Conservation (phyloP, 2,113 vertebrate genomes). For the Cephalopterus ornatus region DNA sequence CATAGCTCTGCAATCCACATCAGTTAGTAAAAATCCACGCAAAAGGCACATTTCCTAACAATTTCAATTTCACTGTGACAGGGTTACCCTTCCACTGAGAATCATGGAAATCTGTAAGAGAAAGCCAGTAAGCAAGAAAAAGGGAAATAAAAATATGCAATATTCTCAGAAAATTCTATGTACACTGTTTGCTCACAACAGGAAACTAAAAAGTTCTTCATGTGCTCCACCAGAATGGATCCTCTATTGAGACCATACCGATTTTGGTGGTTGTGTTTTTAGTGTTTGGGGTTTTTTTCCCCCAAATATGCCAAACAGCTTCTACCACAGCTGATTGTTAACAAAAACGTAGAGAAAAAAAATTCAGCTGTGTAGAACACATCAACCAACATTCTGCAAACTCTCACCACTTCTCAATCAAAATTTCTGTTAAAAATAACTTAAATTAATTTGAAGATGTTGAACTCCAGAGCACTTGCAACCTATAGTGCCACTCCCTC, state of each 20-base stretch:
- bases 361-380: neutral
- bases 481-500: neutral
- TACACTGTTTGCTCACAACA: neutral
- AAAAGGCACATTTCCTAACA: neutral
- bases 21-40: neutral
- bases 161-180: neutral
- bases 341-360: neutral
- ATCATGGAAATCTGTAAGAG: neutral
- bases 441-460: neutral
- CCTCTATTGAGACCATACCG: neutral
- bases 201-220: neutral
- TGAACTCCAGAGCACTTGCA: neutral
- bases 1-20: neutral
- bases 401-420: neutral
- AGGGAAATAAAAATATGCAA: neutral
- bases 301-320: neutral
- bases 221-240: neutral
- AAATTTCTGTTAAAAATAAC: neutral
- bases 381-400: neutral
- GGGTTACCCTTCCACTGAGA: neutral
- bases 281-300: neutral
- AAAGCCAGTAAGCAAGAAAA: neutral
- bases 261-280: neutral
- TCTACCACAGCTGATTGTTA: neutral
- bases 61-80: neutral